Evolutionary conservation across 2,113 vertebrate genomes (phyloP).

Genomic region (Procavia capensis): DNA sequence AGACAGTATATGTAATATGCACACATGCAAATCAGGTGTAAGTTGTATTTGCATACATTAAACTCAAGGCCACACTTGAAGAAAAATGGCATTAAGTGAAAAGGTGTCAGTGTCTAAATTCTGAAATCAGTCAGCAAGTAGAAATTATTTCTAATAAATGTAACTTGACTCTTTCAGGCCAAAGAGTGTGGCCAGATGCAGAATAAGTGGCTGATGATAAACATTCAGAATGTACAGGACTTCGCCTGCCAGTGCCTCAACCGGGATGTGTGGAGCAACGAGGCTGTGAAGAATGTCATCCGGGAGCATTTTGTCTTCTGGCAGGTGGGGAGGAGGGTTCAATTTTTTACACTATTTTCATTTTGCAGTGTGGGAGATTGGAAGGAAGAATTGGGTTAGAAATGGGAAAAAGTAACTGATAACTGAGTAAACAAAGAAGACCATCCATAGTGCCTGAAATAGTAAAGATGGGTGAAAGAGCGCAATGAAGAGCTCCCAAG

Average conservation of each 20-base stretch:
- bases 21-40: neutral
- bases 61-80: conserved; percentile 9
- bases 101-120: conserved; percentile 3
- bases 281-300: conserved; percentile 97
- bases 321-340: conserved; percentile 90
- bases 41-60: conserved; percentile 1
- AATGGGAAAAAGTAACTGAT: neutral
- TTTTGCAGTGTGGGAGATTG: neutral
- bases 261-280: conserved; percentile 98
- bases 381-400: conserved; percentile 1
- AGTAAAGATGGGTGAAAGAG: neutral
- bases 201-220: conserved; percentile 99
- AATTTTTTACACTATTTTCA: neutral
- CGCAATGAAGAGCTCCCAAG: neutral
- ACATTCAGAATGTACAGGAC: conserved; percentile 99
- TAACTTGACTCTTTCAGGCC: conserved; percentile 88
- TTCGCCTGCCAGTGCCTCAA: conserved; percentile 99
- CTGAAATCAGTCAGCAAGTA: conserved; percentile 36
- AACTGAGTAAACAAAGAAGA: conserved; percentile 18
- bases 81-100: conserved; percentile 12
- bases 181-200: conserved; percentile 98
- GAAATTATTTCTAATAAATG: conserved; percentile 61
- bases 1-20: neutral
- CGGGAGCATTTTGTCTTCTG: conserved; percentile 99
- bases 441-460: neutral